Conservation (phyloP, 2,888 invertebrate species). For the Tachina fera region DNA sequence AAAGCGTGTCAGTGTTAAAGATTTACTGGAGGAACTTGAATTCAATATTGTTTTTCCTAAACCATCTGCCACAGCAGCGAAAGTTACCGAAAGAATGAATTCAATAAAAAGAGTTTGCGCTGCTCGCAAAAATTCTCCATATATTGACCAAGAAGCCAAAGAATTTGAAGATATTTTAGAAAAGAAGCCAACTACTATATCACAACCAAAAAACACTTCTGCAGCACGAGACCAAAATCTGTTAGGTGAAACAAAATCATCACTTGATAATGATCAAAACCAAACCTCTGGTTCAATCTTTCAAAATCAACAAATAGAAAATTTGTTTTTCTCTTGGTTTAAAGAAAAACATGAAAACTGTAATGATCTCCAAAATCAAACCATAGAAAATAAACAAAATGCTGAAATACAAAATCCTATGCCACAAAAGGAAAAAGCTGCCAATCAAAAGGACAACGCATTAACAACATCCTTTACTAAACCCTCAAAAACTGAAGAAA, state of each 20-base stretch:
- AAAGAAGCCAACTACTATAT: background rate
- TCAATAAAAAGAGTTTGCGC: constrained; percentile 38
- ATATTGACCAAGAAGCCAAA: background rate
- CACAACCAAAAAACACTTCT: background rate
- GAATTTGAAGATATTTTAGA: constrained; percentile 70
- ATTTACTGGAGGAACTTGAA: constrained; percentile 77
- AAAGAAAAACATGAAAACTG: constrained; percentile 74
- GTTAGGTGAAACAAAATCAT: constrained; percentile 63
- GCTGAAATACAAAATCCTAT: constrained; percentile 26
- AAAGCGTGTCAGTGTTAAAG: constrained; percentile 77
- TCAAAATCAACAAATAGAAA: constrained; percentile 76
- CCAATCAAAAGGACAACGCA: constrained; percentile 63
- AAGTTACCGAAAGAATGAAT: constrained; percentile 42
- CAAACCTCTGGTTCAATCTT: constrained; percentile 74
- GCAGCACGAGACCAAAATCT: constrained; percentile 4
- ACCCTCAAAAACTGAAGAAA: constrained; percentile 77
- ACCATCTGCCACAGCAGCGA: background rate
- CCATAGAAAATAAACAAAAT: background rate
- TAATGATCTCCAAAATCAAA: background rate
- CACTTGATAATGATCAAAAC: constrained; percentile 71
- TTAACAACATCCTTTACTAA: constrained; percentile 70
- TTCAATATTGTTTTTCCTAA: constrained; percentile 67
- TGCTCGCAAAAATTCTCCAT: background rate
- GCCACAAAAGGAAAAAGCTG: background rate
- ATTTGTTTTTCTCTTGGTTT: constrained; percentile 79